Percentiles rank a stretch among this genome's conserved stretches.
These are phyloP conservation scores for Aricia agestis DNA, from an alignment of 1,140 invertebrate genomes.

Conservation along the genomic window DNA sequence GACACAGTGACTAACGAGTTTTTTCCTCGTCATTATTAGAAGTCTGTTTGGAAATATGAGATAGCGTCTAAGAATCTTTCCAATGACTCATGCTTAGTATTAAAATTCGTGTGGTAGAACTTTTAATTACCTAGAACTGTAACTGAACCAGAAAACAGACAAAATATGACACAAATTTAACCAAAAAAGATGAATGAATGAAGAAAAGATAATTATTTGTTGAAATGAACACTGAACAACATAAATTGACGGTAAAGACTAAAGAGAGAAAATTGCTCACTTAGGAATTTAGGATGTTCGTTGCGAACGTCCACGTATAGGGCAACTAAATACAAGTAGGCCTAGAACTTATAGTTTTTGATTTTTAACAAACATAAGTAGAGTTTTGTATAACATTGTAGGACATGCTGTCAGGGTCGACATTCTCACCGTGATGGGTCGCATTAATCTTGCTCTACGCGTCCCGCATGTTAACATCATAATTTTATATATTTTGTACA, in stretches of 20 bases:
- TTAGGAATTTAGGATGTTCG: background rate
- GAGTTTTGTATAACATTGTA: constrained; percentile 22
- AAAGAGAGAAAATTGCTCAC: background rate
- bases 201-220: too few relatives aligned
- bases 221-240: too few relatives aligned
- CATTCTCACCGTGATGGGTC: constrained; percentile 33
- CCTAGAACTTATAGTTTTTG: too few relatives aligned
- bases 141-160: background rate
- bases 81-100: background rate
- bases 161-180: too few relatives aligned
- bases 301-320: background rate
- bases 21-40: constrained; percentile 10
- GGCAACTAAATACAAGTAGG: too few relatives aligned
- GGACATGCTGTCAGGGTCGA: constrained; percentile 26
- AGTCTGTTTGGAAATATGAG: constrained; percentile 22
- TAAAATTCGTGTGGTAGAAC: background rate
- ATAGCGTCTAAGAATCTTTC: background rate
- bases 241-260: too few relatives aligned
- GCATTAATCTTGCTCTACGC: constrained; percentile 43
- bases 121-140: background rate
- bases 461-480: constrained; percentile 40
- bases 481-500: constrained; percentile 21
- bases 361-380: background rate
- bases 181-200: too few relatives aligned
- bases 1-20: constrained; percentile 33